These are phyloP conservation scores for Acrossocheilus wenchowensis DNA, from an alignment of 2,797 vertebrate genomes.

Conservation along the genomic window DNA sequence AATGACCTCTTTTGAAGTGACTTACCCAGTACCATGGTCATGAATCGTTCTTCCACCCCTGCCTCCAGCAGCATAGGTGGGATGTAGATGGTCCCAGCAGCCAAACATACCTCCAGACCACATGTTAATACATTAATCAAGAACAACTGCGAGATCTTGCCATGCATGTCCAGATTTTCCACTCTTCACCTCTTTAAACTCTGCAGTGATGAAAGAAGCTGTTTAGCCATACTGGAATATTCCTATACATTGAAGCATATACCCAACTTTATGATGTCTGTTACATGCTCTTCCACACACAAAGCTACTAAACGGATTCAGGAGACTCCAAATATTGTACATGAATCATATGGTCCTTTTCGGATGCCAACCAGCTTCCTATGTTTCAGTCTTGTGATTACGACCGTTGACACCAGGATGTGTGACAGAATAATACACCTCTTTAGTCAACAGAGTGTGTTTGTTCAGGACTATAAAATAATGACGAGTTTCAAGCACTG, in stretches of 20 bases:
- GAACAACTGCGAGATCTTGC: slow-evolving; percentile 76
- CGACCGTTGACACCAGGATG: slow-evolving; percentile 13
- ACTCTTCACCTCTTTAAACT: neutral
- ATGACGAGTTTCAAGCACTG: neutral
- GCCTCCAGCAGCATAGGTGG: slow-evolving; percentile 85
- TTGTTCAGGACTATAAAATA: slow-evolving; percentile 12
- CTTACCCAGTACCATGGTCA: slow-evolving; percentile 92
- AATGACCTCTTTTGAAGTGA: neutral
- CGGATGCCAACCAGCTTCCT: neutral
- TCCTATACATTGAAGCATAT: neutral
- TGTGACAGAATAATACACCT: slow-evolving; percentile 15
- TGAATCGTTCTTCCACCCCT: slow-evolving; percentile 86
- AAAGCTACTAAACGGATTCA: neutral
- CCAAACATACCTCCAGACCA: slow-evolving; percentile 87
- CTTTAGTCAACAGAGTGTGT: slow-evolving; percentile 34
- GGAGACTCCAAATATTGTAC: neutral
- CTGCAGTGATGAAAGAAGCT: neutral
- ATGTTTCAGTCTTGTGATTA: neutral
- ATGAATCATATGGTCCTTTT: neutral
- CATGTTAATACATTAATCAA: slow-evolving; percentile 85
- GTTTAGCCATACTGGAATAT: neutral
- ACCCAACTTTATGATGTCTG: neutral
- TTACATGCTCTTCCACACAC: neutral
- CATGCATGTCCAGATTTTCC: slow-evolving; percentile 61
- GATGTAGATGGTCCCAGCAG: slow-evolving; percentile 83